Evolutionary conservation across 2,113 vertebrate species (phyloP).

Genomic region (Emydocephalus ijimae): DNA sequence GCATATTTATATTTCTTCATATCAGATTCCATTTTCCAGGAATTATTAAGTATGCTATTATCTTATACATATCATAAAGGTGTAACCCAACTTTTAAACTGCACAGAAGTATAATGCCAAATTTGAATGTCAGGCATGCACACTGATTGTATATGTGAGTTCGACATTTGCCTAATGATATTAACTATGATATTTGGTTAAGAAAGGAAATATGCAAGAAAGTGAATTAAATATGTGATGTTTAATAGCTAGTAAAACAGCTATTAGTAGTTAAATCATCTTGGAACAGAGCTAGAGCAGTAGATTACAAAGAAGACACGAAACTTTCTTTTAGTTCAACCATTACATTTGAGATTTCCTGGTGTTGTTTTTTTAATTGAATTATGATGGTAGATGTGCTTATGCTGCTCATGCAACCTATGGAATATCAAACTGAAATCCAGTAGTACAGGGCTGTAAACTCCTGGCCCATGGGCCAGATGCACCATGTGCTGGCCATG

Average conservation of each 20-base stretch:
- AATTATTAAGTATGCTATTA: neutral
- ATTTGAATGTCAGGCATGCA: neutral
- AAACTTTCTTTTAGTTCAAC: neutral
- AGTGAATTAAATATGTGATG: neutral
- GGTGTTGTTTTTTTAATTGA: neutral
- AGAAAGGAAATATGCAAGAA: neutral
- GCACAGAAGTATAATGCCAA: neutral
- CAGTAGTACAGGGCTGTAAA: neutral
- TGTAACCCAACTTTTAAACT: neutral
- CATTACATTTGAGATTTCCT: neutral
- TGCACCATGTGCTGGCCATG: too few relatives aligned
- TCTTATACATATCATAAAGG: neutral
- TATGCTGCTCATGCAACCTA: neutral
- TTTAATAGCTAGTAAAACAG: neutral
- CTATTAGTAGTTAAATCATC: neutral
- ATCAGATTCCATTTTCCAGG: neutral
- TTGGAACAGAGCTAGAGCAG: neutral
- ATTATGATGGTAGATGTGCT: neutral
- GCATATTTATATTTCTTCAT: neutral
- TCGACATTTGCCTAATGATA: too few relatives aligned
- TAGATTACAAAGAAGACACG: neutral
- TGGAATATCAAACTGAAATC: neutral
- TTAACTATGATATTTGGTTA: neutral
- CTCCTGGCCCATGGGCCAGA: too few relatives aligned
- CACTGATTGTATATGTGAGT: neutral